phyloP scores from a whole-genome alignment of 2,113 vertebrate species.

The Oostethus manadensis region DNA sequence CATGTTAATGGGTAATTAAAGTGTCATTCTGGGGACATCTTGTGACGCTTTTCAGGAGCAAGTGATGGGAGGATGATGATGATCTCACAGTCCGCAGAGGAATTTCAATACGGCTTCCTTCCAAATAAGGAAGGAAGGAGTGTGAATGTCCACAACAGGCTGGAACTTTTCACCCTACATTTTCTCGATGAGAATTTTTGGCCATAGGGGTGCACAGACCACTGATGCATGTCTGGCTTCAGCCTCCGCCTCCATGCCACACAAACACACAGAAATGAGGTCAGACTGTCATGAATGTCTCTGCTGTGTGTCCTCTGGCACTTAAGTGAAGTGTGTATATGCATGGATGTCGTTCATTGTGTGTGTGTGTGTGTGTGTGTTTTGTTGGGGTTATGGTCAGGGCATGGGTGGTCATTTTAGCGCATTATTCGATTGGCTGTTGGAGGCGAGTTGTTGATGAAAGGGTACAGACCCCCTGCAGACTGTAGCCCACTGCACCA shows the following conservation, averaged over 20 bases:
- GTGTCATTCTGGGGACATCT: conserved; percentile 21
- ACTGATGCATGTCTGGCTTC: conserved; percentile 57
- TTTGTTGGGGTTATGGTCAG: conserved; percentile 40
- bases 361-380: conserved; percentile 21
- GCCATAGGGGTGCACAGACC: conserved; percentile 27
- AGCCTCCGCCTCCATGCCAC: conserved; percentile 36
- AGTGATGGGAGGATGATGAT: conserved; percentile 32
- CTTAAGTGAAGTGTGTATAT: conserved; percentile 12
- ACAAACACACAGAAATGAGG: conserved; percentile 45
- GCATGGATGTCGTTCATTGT: neutral
- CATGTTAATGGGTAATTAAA: conserved; percentile 30
- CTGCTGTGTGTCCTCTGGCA: conserved; percentile 43
- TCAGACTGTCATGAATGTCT: conserved; percentile 50
- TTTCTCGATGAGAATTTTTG: conserved; percentile 19
- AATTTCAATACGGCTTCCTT: conserved; percentile 48
- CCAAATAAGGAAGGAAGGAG: conserved; percentile 42
- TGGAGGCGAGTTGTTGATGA: conserved; percentile 49
- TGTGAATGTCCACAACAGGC: conserved; percentile 29
- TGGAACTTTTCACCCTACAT: conserved; percentile 25
- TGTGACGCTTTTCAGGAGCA: conserved; percentile 24
- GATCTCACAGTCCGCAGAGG: neutral
- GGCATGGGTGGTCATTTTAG: conserved; percentile 39
- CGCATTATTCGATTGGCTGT: conserved; percentile 50
- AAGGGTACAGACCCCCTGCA: conserved; percentile 60
- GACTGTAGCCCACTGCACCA: conserved; percentile 45